phyloP scores from a whole-genome alignment of 2,888 invertebrate genomes.

The Oxycera nigricornis region DNA sequence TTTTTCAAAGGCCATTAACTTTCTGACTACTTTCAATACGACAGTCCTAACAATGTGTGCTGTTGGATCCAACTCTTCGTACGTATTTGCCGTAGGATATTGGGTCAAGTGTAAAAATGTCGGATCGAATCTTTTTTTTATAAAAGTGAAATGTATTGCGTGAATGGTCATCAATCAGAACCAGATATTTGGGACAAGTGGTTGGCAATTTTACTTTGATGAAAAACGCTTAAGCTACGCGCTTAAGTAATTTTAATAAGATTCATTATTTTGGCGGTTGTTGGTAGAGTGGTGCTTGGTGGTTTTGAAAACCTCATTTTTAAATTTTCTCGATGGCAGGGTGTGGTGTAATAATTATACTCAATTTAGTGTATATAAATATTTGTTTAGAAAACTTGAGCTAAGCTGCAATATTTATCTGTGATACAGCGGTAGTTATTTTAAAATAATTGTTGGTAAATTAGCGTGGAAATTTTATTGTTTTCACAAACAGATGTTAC shows the following conservation, averaged over 20 bases:
- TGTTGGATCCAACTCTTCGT: background rate
- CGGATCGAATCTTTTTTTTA: constrained; percentile 12
- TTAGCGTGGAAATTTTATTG: background rate
- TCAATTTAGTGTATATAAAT: no score
- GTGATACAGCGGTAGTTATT: background rate
- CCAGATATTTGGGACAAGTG: constrained; percentile 39
- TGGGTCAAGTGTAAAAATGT: background rate
- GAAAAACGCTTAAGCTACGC: background rate
- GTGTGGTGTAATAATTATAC: no score
- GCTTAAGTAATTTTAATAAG: no score
- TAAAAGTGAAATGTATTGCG: background rate
- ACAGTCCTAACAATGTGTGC: no score
- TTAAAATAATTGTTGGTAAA: background rate
- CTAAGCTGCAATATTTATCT: no score
- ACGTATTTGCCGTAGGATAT: background rate
- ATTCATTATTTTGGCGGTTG: no score
- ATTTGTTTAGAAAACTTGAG: no score
- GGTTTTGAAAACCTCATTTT: background rate
- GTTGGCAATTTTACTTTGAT: constrained; percentile 8
- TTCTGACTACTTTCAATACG: background rate
- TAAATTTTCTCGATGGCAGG: no score
- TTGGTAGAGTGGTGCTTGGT: no score
- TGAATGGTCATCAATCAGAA: constrained; percentile 38
- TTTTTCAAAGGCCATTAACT: background rate
- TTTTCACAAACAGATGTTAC: constrained; percentile 28